Evolutionary conservation across 2,113 vertebrate species (phyloP).

Genomic region (Bos taurus): DNA sequence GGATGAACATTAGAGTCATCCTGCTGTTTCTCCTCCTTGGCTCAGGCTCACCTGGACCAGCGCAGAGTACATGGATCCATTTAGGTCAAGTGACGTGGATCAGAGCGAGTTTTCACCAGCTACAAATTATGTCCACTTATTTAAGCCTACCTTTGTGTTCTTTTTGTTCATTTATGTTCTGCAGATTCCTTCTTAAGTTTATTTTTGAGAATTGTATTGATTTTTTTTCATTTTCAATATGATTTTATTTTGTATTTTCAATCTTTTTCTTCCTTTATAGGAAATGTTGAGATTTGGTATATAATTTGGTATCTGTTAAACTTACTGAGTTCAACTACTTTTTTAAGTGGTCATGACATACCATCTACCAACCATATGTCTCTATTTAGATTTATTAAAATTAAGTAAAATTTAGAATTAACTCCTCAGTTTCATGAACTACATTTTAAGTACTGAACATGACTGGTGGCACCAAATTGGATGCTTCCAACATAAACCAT

Average conservation of each 20-base stretch:
- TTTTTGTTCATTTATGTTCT: background rate
- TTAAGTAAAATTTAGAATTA: background rate
- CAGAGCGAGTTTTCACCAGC: background rate
- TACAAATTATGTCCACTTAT: background rate
- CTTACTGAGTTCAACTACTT: background rate
- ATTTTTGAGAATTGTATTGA: background rate
- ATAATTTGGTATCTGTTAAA: background rate
- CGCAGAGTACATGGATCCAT: background rate
- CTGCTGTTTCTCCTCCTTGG: background rate
- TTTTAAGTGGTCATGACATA: background rate
- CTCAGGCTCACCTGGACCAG: background rate
- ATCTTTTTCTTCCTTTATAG: background rate
- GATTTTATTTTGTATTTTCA: background rate
- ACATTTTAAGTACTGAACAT: background rate
- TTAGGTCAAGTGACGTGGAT: background rate
- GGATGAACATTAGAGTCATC: background rate
- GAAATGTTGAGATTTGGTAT: background rate
- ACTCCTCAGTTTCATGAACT: background rate
- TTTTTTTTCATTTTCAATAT: background rate
- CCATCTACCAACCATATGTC: background rate
- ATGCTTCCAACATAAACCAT: background rate
- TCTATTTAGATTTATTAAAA: conserved; percentile 19
- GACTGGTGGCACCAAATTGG: background rate
- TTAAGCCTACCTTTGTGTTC: background rate
- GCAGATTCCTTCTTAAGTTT: background rate